phyloP scores from a whole-genome alignment of 2,113 vertebrate genomes.

The Suricata suricatta region DNA sequence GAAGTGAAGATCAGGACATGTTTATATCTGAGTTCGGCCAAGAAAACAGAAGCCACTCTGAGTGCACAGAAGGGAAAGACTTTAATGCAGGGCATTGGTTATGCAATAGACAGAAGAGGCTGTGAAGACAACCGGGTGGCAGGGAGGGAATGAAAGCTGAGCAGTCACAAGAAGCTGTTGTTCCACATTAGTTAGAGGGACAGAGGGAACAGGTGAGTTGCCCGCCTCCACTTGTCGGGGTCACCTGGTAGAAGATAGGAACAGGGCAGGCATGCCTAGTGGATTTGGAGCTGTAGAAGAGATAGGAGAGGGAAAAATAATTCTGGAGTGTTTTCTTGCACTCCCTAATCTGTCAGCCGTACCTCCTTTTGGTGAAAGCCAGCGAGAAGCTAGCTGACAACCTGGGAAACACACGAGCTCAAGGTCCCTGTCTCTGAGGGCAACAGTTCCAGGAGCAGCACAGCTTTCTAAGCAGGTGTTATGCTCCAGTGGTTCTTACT shows the following conservation, averaged over 20 bases:
- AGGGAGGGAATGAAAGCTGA: not conserved
- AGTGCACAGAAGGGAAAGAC: not conserved
- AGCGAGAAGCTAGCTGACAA: not conserved
- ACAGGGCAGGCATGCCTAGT: not conserved
- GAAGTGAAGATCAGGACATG: not conserved
- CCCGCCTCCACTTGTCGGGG: not conserved
- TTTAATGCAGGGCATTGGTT: not conserved
- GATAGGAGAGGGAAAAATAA: not conserved
- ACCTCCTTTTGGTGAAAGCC: not conserved
- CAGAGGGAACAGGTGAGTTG: not conserved
- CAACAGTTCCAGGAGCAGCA: not conserved
- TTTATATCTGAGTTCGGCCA: not conserved
- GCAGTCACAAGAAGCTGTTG: not conserved
- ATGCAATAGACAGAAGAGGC: not conserved
- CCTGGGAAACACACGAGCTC: not conserved
- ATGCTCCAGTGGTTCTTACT: not conserved
- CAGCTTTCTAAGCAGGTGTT: not conserved
- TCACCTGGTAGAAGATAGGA: not conserved
- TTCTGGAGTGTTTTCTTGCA: not conserved
- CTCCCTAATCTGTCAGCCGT: not conserved
- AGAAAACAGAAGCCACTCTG: constrained; percentile 6
- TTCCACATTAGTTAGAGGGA: not conserved
- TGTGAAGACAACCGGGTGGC: not conserved
- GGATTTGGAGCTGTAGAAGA: not conserved
- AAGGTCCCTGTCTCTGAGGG: not conserved